Evolutionary conservation across 2,113 vertebrate species (phyloP).

Genomic region (Procavia capensis): DNA sequence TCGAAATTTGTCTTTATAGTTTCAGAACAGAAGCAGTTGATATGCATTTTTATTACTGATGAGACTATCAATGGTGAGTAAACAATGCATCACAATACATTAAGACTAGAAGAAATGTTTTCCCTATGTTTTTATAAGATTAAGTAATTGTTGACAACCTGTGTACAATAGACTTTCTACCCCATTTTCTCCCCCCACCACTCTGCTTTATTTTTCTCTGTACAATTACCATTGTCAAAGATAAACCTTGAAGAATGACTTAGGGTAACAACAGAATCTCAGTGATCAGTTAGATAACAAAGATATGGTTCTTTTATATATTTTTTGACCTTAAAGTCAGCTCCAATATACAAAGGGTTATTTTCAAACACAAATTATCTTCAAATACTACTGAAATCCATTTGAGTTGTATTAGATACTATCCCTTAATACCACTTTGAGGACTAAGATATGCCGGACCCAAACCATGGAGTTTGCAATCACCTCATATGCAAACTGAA

Average conservation of each 20-base stretch:
- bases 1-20: neutral
- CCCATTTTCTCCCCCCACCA: neutral
- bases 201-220: neutral
- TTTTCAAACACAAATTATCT: slow-evolving; percentile 9
- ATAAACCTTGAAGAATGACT: neutral
- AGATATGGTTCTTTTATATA: neutral
- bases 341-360: neutral
- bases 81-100: neutral
- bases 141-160: neutral
- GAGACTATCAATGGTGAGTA: neutral
- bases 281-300: neutral
- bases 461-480: no score
- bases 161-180: neutral
- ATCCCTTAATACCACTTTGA: neutral
- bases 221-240: neutral
- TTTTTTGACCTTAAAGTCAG: slow-evolving; percentile 26
- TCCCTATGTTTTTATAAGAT: neutral
- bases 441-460: no score
- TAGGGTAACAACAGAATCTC: neutral
- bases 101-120: neutral
- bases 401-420: neutral
- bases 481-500: no score
- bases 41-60: neutral
- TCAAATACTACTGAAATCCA: neutral
- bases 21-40: neutral